Evolutionary conservation across 2,113 vertebrate species (phyloP), one percentile per base, ranked within the genome.

Genomic region (Chlamydotis undulata): DNA sequence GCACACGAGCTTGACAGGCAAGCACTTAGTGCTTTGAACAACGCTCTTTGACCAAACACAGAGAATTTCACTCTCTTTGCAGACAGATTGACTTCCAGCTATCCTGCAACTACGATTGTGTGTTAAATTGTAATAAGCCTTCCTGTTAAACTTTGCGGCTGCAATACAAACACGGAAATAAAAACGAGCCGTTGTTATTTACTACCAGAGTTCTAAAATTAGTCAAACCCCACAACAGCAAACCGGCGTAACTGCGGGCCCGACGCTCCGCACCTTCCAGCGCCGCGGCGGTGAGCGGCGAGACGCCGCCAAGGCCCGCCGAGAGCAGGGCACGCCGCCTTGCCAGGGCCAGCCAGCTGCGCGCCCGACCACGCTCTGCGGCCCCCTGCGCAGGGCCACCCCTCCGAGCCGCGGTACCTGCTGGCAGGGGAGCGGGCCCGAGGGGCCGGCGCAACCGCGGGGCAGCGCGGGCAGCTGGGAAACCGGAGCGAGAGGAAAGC

Each of bases 1-100:
- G 39, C 26, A 19, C 4, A 8, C 25, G 24, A 19, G 35, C 50
- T 33, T 2, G 6, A 22, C 7, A 19, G 25, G 17, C 24, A 49
- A 56, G 19, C 0, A 1, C n/a, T 49, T 12, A 17, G 35, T 24
- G 39, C 55, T 69, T 23, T 37, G 22, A 45, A 45, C 2, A 1
- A 33, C 9, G 24, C 8, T 29, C 55, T 77, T 29, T 16, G 25
- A 19, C 10, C 37, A 60, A 37, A 39, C 1, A 0, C 0, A 1
- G 21, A 14, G 16, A 26, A 52, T 64, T 52, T 28, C 24, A 65
- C 37, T 45, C n/a, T 77, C 24, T 45, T 41, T 25, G 7, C 23
- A 50, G 21, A 35, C 7, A 17, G 14, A 50, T 37, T 57, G 31
- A 68, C 47, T 45, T n/a, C 19, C 41, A 71, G 35, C 22, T 33